phyloP scores from a whole-genome alignment of 2,888 invertebrate species.

The Eupithecia centaureata region DNA sequence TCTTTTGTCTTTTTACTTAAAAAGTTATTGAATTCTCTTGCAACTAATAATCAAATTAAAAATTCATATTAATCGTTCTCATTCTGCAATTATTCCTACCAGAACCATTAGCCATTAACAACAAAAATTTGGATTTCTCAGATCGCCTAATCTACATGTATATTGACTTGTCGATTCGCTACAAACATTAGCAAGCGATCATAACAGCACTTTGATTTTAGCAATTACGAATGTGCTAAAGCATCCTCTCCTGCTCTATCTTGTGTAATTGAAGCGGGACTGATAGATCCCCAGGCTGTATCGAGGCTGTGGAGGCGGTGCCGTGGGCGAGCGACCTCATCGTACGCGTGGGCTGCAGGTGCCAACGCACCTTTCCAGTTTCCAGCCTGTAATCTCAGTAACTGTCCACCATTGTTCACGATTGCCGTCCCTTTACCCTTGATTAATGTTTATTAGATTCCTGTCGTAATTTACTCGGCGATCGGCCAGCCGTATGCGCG shows the following conservation, averaged over 20 bases:
- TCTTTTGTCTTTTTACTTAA: too few relatives aligned
- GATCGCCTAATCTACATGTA: neutral
- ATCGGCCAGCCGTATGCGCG: conserved; percentile 14
- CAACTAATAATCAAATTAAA: too few relatives aligned
- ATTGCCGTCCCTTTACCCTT: conserved; percentile 52
- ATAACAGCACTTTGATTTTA: conserved; percentile 28
- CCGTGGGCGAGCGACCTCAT: conserved; percentile 73
- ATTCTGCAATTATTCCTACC: neutral
- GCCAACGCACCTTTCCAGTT: conserved; percentile 79
- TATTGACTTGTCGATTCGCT: conserved; percentile 21
- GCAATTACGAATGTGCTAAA: conserved; percentile 42
- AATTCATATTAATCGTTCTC: too few relatives aligned
- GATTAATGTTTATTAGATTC: conserved; percentile 47
- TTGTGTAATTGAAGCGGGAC: conserved; percentile 31
- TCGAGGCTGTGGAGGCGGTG: conserved; percentile 49
- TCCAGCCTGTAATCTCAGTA: conserved; percentile 55
- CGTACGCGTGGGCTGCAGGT: conserved; percentile 76
- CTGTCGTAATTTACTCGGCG: conserved; percentile 29
- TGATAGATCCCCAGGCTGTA: conserved; percentile 35
- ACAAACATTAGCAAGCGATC: conserved; percentile 30
- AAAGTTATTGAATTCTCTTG: too few relatives aligned
- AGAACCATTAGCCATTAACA: neutral
- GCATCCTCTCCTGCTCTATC: conserved; percentile 45
- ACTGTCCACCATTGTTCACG: conserved; percentile 51
- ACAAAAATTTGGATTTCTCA: neutral